A percentile compares a stretch with the other conserved stretches of the same genome.
Conservation (phyloP, 2,888 invertebrate genomes). For the Tenthredo distinguenda region DNA sequence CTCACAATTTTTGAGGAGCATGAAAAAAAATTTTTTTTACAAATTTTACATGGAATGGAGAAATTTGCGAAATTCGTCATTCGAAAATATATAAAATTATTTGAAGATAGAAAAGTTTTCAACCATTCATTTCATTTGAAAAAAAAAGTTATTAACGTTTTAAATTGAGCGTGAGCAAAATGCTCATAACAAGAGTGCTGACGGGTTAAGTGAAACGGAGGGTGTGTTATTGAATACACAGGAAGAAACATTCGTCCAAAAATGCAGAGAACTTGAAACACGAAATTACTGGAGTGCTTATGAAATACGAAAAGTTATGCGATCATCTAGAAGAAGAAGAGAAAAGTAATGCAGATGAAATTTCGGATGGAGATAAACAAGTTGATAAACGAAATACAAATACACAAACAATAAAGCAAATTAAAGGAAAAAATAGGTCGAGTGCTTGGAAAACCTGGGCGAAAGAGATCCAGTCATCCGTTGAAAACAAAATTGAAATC, state of each 20-base stretch:
- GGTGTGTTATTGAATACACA: neutral
- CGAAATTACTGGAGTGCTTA: neutral
- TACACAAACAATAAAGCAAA: neutral
- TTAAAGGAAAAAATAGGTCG: neutral
- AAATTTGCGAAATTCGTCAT: too few relatives aligned
- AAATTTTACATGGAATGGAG: too few relatives aligned
- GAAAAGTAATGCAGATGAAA: neutral
- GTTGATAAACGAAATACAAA: neutral
- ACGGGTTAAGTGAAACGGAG: neutral
- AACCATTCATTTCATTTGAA: too few relatives aligned
- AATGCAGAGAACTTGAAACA: neutral
- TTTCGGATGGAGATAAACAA: constrained; percentile 9
- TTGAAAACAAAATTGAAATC: neutral
- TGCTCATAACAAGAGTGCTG: too few relatives aligned
- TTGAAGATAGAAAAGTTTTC: too few relatives aligned
- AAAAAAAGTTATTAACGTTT: too few relatives aligned
- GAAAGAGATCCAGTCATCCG: neutral
- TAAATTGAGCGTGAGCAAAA: too few relatives aligned
- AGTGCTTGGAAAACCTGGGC: constrained; percentile 20
- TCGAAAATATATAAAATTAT: too few relatives aligned
- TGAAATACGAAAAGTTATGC: neutral
- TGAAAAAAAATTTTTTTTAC: too few relatives aligned
- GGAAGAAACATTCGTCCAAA: neutral
- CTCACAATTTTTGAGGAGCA: too few relatives aligned
- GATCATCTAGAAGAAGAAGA: constrained; percentile 1